Percentiles rank a stretch among this genome's conserved stretches.
These are phyloP conservation scores for Enteromius trimaculatus DNA, from an alignment of 2,797 vertebrate species.

Conservation along the genomic window DNA sequence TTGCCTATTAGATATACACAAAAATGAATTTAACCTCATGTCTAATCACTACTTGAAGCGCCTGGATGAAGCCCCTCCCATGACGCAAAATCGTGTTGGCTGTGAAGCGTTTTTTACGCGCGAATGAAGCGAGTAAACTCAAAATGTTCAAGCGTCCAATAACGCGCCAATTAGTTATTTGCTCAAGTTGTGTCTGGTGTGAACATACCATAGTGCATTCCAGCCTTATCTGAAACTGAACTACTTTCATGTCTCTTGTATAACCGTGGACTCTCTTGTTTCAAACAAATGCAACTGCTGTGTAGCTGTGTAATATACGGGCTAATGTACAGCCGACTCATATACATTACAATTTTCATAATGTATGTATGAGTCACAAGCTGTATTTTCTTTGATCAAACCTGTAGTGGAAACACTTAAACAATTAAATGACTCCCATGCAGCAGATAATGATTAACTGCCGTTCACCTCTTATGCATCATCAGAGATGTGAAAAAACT, in stretches of 20 bases:
- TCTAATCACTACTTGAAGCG: no score
- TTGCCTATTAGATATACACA: no score
- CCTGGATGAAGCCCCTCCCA: no score
- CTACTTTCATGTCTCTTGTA: no score
- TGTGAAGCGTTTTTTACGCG: no score
- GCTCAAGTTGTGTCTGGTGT: no score
- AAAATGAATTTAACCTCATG: no score
- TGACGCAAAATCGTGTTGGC: no score
- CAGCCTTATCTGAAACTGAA: neutral
- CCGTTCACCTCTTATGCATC: neutral
- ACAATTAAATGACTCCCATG: conserved; percentile 1
- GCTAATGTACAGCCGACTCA: neutral
- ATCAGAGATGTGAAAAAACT: conserved; percentile 11
- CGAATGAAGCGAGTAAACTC: no score
- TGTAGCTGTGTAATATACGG: neutral
- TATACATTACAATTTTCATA: neutral
- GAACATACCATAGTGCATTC: neutral
- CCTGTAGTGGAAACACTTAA: neutral
- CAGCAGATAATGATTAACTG: neutral
- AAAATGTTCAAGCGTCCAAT: no score
- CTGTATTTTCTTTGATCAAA: neutral
- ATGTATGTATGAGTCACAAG: conserved; percentile 6
- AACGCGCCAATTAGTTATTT: no score
- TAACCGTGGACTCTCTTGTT: neutral
- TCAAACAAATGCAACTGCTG: neutral